phyloP scores from a whole-genome alignment of 2,797 vertebrate genomes.

The Halcyon chelicuti region DNA sequence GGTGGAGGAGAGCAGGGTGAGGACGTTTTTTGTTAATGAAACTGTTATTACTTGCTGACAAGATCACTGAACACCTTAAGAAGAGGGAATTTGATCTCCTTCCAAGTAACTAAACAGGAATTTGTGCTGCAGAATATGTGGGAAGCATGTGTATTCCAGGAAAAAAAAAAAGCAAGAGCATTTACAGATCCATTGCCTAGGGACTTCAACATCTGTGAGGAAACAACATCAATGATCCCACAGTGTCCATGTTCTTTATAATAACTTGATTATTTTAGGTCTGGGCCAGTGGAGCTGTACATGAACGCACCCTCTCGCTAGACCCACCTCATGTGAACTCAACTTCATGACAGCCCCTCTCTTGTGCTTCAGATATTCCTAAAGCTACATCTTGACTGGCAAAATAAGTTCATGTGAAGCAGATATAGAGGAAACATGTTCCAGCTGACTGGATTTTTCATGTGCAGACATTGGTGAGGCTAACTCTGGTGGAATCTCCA shows the following conservation, averaged over 20 bases:
- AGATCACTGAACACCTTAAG: background rate
- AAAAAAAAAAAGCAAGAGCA: background rate
- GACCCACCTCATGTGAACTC: background rate
- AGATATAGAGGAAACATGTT: background rate
- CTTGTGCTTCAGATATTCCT: background rate
- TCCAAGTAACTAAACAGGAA: slow-evolving; percentile 28
- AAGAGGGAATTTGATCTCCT: slow-evolving; percentile 17
- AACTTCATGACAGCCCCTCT: background rate
- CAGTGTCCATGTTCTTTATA: background rate
- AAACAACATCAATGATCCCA: background rate
- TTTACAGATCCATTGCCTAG: background rate
- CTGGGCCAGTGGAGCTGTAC: background rate
- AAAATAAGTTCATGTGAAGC: background rate
- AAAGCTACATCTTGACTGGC: background rate
- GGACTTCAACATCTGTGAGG: slow-evolving; percentile 40
- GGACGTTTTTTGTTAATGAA: background rate
- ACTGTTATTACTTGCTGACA: slow-evolving; percentile 30
- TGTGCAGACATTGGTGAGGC: background rate
- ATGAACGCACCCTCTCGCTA: background rate
- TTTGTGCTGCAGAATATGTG: background rate
- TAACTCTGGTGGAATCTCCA: background rate
- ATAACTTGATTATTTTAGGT: background rate
- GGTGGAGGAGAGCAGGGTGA: background rate
- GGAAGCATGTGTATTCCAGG: slow-evolving; percentile 19
- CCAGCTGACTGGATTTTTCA: background rate